Conservation (phyloP, 2,888 invertebrate genomes). For the Hydriomena furcata region DNA sequence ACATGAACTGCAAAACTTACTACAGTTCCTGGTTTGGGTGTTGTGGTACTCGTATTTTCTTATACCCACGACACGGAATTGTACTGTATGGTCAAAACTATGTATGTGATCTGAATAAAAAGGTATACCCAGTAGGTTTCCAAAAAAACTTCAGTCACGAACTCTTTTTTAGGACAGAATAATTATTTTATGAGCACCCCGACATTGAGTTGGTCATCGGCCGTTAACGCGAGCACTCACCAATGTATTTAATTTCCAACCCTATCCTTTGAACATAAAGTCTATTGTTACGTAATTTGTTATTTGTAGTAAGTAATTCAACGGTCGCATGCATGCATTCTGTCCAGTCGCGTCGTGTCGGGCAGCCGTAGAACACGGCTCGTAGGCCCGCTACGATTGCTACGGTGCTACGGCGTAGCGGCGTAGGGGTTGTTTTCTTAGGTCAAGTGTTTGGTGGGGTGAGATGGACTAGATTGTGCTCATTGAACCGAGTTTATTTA, state of each 20-base stretch:
- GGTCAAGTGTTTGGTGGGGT: slow-evolving; percentile 22
- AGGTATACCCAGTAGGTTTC: too few species aligned
- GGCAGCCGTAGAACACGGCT: slow-evolving; percentile 46
- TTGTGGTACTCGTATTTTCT: too few species aligned
- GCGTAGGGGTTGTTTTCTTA: slow-evolving; percentile 33
- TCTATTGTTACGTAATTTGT: slow-evolving; percentile 1
- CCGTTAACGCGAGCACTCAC: slow-evolving; percentile 37
- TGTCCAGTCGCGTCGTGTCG: slow-evolving; percentile 36
- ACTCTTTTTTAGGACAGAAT: slow-evolving; percentile 12
- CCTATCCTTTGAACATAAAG: slow-evolving; percentile 13
- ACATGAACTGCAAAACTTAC: too few species aligned
- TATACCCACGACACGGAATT: too few species aligned
- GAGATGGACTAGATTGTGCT: slow-evolving; percentile 11
- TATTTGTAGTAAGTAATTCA: slow-evolving; percentile 5
- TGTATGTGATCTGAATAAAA: too few species aligned
- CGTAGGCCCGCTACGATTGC: slow-evolving; percentile 40
- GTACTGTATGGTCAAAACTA: too few species aligned
- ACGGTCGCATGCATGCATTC: slow-evolving; percentile 28
- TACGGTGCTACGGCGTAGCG: slow-evolving; percentile 38
- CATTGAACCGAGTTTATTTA: neutral
- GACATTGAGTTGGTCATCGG: slow-evolving; percentile 56
- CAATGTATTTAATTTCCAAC: slow-evolving; percentile 5
- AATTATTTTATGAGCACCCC: slow-evolving; percentile 20
- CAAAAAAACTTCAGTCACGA: neutral
- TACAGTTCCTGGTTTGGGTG: too few species aligned